Evolutionary conservation across 92 coral and sea anemone species (phyloP).

Genomic region (Heliopora coerulea): DNA sequence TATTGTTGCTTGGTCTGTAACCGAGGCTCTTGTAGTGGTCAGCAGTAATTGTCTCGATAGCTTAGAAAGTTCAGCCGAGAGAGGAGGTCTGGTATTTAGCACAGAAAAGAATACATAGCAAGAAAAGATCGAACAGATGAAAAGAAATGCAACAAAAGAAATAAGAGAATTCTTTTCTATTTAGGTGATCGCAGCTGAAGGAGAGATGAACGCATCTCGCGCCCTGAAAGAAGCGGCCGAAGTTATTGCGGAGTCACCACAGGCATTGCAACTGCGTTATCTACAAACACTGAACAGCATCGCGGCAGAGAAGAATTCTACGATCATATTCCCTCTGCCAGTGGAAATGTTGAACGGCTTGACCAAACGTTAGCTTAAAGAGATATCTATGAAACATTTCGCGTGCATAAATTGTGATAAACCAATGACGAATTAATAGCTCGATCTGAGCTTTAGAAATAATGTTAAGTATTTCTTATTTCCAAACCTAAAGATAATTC

Average conservation of each 20-base stretch:
- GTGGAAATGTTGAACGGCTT: constrained; percentile 46
- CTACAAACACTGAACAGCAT: constrained; percentile 83
- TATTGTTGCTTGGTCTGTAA: too few species aligned
- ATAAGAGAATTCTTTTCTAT: not conserved
- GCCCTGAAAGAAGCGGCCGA: constrained; percentile 93
- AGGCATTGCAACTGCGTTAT: constrained; percentile 89
- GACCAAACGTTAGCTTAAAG: not conserved
- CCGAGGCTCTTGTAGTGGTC: too few species aligned
- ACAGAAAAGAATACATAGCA: not conserved
- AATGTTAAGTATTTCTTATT: too few species aligned
- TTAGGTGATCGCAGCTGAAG: constrained; percentile 94
- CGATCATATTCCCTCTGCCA: constrained; percentile 89
- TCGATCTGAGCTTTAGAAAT: too few species aligned
- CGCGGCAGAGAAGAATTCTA: constrained; percentile 92
- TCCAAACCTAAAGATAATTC: too few species aligned
- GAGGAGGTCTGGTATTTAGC: too few species aligned
- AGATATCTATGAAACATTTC: not conserved
- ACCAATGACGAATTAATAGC: too few species aligned
- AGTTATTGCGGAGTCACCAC: constrained; percentile 79
- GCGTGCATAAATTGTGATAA: too few species aligned
- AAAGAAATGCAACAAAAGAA: not conserved
- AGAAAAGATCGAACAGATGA: not conserved
- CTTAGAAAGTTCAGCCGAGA: too few species aligned
- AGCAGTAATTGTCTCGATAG: too few species aligned
- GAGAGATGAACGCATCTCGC: constrained; percentile 94